A percentile compares a stretch with the other conserved stretches of the same genome.
phyloP scores from a whole-genome alignment of 92 coral and sea anemone species.

The Micromussa lordhowensis region DNA sequence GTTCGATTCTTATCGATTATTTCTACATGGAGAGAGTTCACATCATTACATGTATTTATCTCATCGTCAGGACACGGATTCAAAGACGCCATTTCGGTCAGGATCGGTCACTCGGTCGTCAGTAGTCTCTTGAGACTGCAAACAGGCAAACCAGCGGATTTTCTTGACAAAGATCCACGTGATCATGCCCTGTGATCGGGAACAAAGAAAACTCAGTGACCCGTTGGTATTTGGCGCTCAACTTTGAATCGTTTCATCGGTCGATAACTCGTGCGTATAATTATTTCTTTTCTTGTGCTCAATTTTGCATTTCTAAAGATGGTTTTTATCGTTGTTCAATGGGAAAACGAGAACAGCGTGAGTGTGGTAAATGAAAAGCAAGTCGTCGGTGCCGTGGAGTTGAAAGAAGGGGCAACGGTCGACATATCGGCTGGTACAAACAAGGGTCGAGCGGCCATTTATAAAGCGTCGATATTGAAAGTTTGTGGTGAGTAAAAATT shows the following conservation, averaged over 20 bases:
- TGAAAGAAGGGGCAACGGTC: neutral
- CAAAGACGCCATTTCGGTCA: neutral
- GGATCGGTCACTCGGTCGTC: no score
- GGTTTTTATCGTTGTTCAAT: conserved; percentile 23
- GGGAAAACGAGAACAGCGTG: conserved; percentile 12
- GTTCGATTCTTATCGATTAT: neutral
- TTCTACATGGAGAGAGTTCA: neutral
- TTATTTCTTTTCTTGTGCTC: neutral
- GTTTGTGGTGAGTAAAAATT: no score
- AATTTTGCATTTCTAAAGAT: neutral
- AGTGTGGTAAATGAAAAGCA: conserved; percentile 25
- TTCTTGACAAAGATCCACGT: neutral
- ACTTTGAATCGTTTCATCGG: neutral
- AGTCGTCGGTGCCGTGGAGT: conserved; percentile 7
- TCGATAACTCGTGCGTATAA: neutral
- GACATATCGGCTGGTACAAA: neutral
- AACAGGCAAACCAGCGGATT: neutral
- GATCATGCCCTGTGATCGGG: neutral
- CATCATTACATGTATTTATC: no score
- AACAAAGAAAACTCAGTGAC: no score
- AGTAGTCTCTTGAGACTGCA: neutral
- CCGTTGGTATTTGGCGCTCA: neutral
- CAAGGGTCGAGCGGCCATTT: neutral
- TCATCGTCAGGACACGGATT: neutral
- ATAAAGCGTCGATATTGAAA: no score